Conservation (phyloP, 2,888 invertebrate genomes). For the Mylabris sibirica region DNA sequence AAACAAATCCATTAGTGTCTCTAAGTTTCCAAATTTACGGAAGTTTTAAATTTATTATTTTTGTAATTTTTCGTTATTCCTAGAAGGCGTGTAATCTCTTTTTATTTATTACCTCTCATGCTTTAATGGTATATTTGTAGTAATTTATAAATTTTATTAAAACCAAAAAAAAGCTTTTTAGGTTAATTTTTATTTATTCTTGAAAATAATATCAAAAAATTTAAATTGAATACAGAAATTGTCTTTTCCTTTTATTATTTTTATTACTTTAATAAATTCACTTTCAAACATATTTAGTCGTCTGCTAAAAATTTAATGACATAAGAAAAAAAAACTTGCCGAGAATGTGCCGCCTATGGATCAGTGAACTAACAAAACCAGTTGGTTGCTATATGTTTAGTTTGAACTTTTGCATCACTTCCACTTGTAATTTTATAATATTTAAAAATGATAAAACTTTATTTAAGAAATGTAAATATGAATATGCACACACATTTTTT, state of each 20-base stretch:
- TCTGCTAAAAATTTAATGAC: not conserved
- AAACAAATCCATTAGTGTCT: conserved; percentile 7
- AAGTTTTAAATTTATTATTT: conserved; percentile 9
- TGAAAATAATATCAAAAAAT: too few relatives aligned
- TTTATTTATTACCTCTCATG: not conserved
- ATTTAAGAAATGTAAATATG: not conserved
- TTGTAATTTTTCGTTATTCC: conserved; percentile 7
- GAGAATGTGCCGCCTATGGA: conserved; percentile 11
- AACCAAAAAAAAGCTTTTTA: not conserved
- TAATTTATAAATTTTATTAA: conserved; percentile 9
- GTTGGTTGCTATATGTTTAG: conserved; percentile 9
- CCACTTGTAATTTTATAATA: conserved; percentile 6
- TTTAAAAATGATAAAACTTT: conserved; percentile 3
- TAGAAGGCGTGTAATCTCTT: not conserved
- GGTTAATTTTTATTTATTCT: not conserved
- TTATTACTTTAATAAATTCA: not conserved
- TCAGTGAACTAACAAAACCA: conserved; percentile 13
- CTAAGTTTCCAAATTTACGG: conserved; percentile 13
- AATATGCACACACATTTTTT: not conserved
- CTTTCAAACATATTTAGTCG: not conserved
- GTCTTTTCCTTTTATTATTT: not conserved
- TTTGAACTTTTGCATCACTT: conserved; percentile 8
- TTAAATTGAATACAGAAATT: too few relatives aligned
- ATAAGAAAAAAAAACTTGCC: not conserved
- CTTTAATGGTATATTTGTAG: not conserved